Percentiles rank a stretch among this genome's conserved stretches.
Conservation (phyloP, 1,140 invertebrate genomes). For the Ostrea edulis region DNA sequence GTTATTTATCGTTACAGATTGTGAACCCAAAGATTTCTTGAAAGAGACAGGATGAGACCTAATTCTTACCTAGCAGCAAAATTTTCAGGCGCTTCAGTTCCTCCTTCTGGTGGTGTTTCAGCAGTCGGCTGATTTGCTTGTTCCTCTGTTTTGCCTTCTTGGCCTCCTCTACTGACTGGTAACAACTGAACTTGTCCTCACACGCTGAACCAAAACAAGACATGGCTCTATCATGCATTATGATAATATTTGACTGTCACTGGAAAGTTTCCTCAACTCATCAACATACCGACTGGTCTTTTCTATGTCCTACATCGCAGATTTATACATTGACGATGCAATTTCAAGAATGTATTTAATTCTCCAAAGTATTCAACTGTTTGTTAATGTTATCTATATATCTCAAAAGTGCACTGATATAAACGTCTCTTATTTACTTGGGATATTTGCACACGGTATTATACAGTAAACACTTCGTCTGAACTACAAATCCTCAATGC, state of each 20-base stretch:
- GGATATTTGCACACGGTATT: background rate
- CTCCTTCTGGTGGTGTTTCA: slow-evolving; percentile 69
- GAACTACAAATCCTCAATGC: background rate
- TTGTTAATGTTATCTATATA: background rate
- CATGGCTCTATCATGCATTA: slow-evolving; percentile 23
- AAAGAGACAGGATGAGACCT: no score
- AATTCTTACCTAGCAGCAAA: slow-evolving; percentile 71
- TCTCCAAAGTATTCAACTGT: background rate
- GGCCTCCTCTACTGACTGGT: slow-evolving; percentile 58
- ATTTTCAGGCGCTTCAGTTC: slow-evolving; percentile 73
- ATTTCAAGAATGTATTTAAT: slow-evolving; percentile 11
- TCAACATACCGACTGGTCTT: background rate
- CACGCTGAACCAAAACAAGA: background rate
- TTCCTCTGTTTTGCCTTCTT: slow-evolving; percentile 64
- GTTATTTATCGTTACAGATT: background rate
- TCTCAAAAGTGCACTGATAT: background rate
- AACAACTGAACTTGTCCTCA: slow-evolving; percentile 37
- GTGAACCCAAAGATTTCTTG: background rate
- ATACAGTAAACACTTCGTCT: background rate
- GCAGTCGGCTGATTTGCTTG: slow-evolving; percentile 66
- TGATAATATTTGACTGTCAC: background rate
- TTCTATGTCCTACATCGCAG: slow-evolving; percentile 7
- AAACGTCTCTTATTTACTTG: background rate
- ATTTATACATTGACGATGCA: background rate
- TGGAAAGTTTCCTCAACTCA: background rate